Evolutionary conservation across 1,140 invertebrate genomes (phyloP).

Genomic region (Eufriesea mexicana): DNA sequence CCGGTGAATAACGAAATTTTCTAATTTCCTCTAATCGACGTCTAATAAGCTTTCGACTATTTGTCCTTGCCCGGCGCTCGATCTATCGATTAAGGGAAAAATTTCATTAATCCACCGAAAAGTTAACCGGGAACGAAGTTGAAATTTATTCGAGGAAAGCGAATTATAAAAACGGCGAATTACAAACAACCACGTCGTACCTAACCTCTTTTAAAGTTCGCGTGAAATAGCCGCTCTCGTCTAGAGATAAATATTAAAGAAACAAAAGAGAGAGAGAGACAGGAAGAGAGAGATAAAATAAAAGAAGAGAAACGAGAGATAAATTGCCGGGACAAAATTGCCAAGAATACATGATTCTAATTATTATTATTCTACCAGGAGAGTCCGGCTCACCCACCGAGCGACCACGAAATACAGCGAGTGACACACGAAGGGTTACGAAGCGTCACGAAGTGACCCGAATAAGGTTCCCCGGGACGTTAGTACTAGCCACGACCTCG

Average conservation of each 20-base stretch:
- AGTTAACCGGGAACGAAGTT: not conserved
- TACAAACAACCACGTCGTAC: not conserved
- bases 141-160: not conserved
- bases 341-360: not conserved
- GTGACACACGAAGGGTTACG: conserved; percentile 54
- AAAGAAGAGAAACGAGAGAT: not conserved
- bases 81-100: not conserved
- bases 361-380: not conserved
- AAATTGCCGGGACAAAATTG: not conserved
- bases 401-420: conserved; percentile 47
- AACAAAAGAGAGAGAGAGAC: too few species aligned
- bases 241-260: not conserved
- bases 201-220: not conserved
- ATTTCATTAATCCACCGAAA: conserved; percentile 13
- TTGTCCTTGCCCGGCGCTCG: not conserved
- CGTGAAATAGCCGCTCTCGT: not conserved
- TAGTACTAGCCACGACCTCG: conserved; percentile 52
- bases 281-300: too few species aligned
- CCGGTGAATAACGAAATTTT: not conserved
- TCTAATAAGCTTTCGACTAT: not conserved
- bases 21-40: conserved; percentile 2
- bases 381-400: not conserved
- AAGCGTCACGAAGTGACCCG: conserved; percentile 58
- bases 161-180: not conserved
- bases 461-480: conserved; percentile 53